These are phyloP conservation scores for Hymenochirus boettgeri DNA, from an alignment of 2,113 vertebrate genomes.

Conservation along the genomic window DNA sequence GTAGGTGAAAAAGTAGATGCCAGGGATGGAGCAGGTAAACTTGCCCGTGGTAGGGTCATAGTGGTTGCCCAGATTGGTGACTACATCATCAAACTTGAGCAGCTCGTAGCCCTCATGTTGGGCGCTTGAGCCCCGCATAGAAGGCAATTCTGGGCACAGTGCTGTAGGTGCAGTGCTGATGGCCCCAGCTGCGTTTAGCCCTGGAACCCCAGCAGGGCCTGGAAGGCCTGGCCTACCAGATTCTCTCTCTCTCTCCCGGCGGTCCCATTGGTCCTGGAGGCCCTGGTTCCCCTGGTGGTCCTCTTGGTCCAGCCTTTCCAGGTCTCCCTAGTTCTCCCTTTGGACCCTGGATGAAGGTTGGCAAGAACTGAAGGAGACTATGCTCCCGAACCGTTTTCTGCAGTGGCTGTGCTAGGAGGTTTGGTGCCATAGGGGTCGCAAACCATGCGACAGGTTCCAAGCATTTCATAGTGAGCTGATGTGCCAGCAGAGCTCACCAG, in stretches of 20 bases:
- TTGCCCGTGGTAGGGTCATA: slow-evolving; percentile 85
- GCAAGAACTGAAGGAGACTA: slow-evolving; percentile 81
- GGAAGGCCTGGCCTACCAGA: slow-evolving; percentile 79
- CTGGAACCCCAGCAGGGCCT: slow-evolving; percentile 73
- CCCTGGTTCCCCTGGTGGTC: slow-evolving; percentile 79
- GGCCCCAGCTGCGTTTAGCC: slow-evolving; percentile 76
- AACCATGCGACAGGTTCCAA: slow-evolving; percentile 91
- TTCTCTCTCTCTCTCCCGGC: slow-evolving; percentile 77
- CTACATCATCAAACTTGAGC: slow-evolving; percentile 92
- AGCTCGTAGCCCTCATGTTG: slow-evolving; percentile 92
- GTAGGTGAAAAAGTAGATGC: slow-evolving; percentile 93
- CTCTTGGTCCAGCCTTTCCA: slow-evolving; percentile 80
- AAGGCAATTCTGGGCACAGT: slow-evolving; percentile 92
- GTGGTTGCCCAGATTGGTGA: slow-evolving; percentile 94
- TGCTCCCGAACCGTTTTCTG: slow-evolving; percentile 73
- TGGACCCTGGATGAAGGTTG: slow-evolving; percentile 88
- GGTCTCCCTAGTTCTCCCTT: slow-evolving; percentile 85
- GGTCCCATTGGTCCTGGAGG: slow-evolving; percentile 80
- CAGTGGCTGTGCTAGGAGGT: slow-evolving; percentile 79
- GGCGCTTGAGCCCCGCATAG: slow-evolving; percentile 90
- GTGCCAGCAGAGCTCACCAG: slow-evolving; percentile 88
- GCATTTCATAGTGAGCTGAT: slow-evolving; percentile 92
- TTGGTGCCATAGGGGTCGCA: slow-evolving; percentile 91
- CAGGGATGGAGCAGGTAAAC: slow-evolving; percentile 89
- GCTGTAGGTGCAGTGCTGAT: slow-evolving; percentile 94